Evolutionary conservation across 1,140 invertebrate genomes (phyloP).

Genomic region (Sycophila sp.): DNA sequence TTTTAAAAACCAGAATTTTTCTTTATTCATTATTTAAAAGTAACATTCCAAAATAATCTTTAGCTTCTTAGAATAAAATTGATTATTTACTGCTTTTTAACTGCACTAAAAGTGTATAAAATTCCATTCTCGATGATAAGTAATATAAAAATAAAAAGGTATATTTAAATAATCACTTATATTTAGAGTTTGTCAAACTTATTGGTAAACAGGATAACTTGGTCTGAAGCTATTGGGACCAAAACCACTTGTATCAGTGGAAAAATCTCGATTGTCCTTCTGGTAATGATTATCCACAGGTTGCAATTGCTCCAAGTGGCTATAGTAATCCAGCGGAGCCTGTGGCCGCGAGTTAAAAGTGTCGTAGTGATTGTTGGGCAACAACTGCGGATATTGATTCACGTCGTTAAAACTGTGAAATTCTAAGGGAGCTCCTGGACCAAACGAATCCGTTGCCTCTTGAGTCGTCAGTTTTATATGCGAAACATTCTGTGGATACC

Average conservation of each 20-base stretch:
- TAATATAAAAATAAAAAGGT: no score
- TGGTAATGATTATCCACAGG: background rate
- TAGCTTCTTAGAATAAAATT: no score
- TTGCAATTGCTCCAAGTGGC: background rate
- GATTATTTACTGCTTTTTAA: no score
- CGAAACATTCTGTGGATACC: constrained; percentile 51
- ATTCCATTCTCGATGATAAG: no score
- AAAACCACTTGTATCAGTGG: background rate
- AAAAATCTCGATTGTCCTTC: background rate
- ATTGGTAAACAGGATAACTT: constrained; percentile 13
- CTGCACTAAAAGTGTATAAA: no score
- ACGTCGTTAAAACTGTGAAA: background rate
- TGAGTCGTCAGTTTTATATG: constrained; percentile 48
- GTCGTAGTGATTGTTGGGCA: background rate
- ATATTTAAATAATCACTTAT: no score
- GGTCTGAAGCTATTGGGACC: constrained; percentile 21
- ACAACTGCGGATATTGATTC: background rate
- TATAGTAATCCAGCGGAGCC: background rate
- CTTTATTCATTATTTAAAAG: no score
- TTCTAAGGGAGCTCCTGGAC: background rate
- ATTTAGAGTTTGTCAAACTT: background rate
- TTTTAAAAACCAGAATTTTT: no score
- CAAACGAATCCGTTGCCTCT: background rate
- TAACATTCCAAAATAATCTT: no score
- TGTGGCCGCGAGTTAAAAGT: background rate